These are phyloP conservation scores for Paratilapia polleni DNA, from an alignment of 2,113 vertebrate genomes.

Conservation along the genomic window DNA sequence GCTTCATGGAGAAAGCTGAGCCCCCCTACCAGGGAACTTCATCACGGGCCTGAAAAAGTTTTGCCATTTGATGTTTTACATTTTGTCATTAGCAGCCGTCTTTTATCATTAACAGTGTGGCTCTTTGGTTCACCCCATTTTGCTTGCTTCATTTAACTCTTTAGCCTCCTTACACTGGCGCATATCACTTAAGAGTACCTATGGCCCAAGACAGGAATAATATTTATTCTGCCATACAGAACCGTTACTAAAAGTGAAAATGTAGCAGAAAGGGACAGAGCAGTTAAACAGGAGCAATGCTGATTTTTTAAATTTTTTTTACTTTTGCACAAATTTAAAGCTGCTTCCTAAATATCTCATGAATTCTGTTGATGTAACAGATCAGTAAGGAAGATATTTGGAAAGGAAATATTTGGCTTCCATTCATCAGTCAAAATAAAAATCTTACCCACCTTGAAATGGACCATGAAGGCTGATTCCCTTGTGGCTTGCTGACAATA, in stretches of 20 bases:
- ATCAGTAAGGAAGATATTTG: background rate
- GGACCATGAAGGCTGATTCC: background rate
- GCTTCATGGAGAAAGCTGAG: constrained; percentile 52
- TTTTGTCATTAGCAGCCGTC: constrained; percentile 64
- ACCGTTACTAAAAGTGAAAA: background rate
- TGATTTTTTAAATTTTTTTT: no score
- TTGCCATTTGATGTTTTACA: constrained; percentile 63
- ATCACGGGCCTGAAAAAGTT: constrained; percentile 60
- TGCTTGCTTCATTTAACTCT: constrained; percentile 36
- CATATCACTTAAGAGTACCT: constrained; percentile 3
- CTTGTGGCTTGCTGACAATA: no score
- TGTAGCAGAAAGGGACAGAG: background rate
- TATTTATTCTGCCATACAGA: background rate
- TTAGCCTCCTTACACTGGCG: background rate
- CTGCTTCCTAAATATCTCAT: background rate
- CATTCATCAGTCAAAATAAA: background rate
- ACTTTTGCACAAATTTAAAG: fast-evolving
- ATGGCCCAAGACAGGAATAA: background rate
- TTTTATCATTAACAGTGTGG: constrained; percentile 53
- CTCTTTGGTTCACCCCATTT: constrained; percentile 49
- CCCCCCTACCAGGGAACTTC: constrained; percentile 59
- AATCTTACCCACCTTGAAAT: background rate
- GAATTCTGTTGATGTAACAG: background rate
- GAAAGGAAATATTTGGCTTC: background rate
- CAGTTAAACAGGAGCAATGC: background rate